A percentile compares a stretch with the other conserved stretches of the same genome.
Conservation (phyloP, 2,797 vertebrate species). For the Sebastes taczanowskii region DNA sequence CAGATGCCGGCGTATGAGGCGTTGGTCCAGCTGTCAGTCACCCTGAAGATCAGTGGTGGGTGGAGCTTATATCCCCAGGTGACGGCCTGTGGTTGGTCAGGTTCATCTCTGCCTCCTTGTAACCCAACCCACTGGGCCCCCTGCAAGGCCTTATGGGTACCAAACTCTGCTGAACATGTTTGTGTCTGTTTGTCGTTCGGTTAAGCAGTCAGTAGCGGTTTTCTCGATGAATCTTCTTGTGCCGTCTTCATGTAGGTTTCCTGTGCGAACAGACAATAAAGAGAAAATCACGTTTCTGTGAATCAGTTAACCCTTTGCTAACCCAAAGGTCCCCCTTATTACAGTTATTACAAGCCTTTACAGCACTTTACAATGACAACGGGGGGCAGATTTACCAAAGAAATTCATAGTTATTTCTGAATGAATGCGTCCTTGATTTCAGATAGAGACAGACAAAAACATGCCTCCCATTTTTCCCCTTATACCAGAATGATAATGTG, state of each 20-base stretch:
- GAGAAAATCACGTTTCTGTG: neutral
- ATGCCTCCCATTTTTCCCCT: neutral
- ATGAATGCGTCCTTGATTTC: neutral
- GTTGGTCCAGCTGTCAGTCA: conserved; percentile 66
- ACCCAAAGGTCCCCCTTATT: neutral
- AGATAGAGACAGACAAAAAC: neutral
- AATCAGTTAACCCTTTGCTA: neutral
- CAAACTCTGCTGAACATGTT: conserved; percentile 61
- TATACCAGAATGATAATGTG: too few relatives aligned
- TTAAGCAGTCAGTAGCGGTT: neutral
- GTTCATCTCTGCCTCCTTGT: conserved; percentile 80
- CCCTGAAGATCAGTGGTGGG: conserved; percentile 77
- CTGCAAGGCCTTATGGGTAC: conserved; percentile 74
- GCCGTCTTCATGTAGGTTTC: conserved; percentile 55
- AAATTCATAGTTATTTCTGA: neutral
- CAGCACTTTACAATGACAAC: neutral
- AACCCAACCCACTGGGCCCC: conserved; percentile 61
- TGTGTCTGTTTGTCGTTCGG: neutral
- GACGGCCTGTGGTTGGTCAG: conserved; percentile 76
- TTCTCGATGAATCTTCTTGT: conserved; percentile 8
- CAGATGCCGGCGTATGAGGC: conserved; percentile 52
- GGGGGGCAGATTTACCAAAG: neutral
- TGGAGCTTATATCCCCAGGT: conserved; percentile 76
- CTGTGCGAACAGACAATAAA: conserved; percentile 37
- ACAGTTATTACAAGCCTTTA: neutral